phyloP scores from a whole-genome alignment of 2,113 vertebrate species.

The Notothenia coriiceps region DNA sequence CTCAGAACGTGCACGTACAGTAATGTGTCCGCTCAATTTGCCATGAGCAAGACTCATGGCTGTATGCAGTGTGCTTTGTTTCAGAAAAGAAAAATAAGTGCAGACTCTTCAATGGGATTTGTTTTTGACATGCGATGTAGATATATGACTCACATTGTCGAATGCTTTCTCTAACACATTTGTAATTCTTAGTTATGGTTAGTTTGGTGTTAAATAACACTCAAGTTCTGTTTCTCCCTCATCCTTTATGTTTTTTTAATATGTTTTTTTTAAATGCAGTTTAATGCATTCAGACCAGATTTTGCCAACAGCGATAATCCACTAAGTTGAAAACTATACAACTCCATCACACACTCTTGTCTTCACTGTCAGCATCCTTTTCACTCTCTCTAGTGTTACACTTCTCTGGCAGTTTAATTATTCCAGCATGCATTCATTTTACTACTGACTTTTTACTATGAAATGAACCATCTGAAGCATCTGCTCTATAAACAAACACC shows the following conservation, averaged over 20 bases:
- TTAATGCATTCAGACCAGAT: no score
- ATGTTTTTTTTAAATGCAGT: no score
- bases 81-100: not conserved
- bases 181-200: no score
- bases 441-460: not conserved
- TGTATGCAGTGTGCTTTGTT: not conserved
- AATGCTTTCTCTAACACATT: no score
- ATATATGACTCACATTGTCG: no score
- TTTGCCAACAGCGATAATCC: not conserved
- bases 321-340: not conserved
- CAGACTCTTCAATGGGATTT: not conserved
- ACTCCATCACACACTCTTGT: no score
- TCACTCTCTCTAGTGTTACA: not conserved
- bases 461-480: not conserved
- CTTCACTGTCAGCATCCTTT: not conserved
- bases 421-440: not conserved
- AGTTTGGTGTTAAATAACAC: no score
- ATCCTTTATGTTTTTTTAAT: no score
- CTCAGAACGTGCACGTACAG: no score
- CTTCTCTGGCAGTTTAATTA: not conserved
- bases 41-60: not conserved
- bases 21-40: not conserved
- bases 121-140: not conserved
- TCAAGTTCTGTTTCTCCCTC: no score
- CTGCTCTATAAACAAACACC: conserved; percentile 20